phyloP scores from a whole-genome alignment of 2,888 invertebrate genomes.

The Drosophila trichaetosa region DNA sequence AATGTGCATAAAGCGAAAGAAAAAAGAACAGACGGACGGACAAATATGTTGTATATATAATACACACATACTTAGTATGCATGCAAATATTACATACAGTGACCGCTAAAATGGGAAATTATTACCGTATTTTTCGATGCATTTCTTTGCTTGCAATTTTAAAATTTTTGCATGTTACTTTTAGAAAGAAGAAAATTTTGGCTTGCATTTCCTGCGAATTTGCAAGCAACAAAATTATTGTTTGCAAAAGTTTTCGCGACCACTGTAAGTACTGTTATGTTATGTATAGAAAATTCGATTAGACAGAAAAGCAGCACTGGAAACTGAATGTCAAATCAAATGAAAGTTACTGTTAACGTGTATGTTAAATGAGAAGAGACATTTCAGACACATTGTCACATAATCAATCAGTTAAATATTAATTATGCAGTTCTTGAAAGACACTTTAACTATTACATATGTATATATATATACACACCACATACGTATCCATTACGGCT shows the following conservation, averaged over 20 bases:
- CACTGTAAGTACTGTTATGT: conserved; percentile 3
- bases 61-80: conserved; percentile 19
- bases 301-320: conserved; percentile 7
- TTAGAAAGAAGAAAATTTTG: not conserved
- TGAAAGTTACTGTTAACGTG: conserved; percentile 27
- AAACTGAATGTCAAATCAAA: conserved; percentile 59
- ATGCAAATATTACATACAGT: conserved; percentile 14
- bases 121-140: not conserved
- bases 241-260: conserved; percentile 3
- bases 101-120: not conserved
- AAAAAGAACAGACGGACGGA: conserved; percentile 17
- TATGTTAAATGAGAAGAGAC: conserved; percentile 14
- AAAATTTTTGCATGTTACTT: not conserved
- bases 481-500: conserved; percentile 60
- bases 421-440: conserved; percentile 19
- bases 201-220: not conserved
- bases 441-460: conserved; percentile 41
- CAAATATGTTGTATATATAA: conserved; percentile 30
- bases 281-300: conserved; percentile 17
- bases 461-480: conserved; percentile 31
- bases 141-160: not conserved
- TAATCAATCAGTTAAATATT: conserved; percentile 9
- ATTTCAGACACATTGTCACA: conserved; percentile 21
- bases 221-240: not conserved
- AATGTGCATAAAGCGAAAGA: conserved; percentile 36